A percentile compares a stretch with the other conserved stretches of the same genome.
Evolutionary conservation across 2,888 invertebrate species (phyloP).

Genomic region (Thysanoteuthis rhombus): DNA sequence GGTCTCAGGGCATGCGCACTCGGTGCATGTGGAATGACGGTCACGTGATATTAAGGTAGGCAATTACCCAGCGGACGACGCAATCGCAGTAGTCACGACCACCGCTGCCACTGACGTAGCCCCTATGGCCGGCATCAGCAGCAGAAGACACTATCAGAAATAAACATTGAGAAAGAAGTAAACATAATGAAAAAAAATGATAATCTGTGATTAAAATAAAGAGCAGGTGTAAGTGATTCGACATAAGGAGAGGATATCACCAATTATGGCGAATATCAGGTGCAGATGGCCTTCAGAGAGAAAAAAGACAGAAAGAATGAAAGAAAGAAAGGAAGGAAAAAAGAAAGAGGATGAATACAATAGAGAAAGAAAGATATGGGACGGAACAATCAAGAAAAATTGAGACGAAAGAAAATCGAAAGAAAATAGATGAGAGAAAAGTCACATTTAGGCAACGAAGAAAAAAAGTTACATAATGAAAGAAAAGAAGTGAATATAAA

Average conservation of each 20-base stretch:
- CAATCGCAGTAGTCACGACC: not conserved
- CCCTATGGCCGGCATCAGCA: not conserved
- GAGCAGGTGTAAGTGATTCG: slow-evolving; percentile 12
- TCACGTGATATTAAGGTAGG: slow-evolving; percentile 12
- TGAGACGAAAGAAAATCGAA: too few species aligned
- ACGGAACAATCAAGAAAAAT: too few species aligned
- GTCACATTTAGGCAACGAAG: too few species aligned
- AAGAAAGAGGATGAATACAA: too few species aligned
- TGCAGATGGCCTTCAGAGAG: not conserved
- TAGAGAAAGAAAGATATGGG: too few species aligned
- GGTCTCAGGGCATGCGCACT: slow-evolving; percentile 12
- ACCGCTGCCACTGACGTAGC: not conserved
- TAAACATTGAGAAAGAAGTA: not conserved
- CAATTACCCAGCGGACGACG: slow-evolving; percentile 12
- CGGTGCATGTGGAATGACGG: not conserved
- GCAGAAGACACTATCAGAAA: not conserved
- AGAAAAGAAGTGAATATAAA: not conserved
- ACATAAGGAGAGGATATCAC: not conserved
- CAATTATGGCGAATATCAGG: not conserved
- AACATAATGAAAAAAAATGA: not conserved
- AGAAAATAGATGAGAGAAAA: too few species aligned
- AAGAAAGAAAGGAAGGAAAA: not conserved
- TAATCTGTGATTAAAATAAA: not conserved
- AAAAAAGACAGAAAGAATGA: not conserved
- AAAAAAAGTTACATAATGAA: too few species aligned